phyloP scores from a whole-genome alignment of 1,140 invertebrate species.

The Hormaphis cornu region DNA sequence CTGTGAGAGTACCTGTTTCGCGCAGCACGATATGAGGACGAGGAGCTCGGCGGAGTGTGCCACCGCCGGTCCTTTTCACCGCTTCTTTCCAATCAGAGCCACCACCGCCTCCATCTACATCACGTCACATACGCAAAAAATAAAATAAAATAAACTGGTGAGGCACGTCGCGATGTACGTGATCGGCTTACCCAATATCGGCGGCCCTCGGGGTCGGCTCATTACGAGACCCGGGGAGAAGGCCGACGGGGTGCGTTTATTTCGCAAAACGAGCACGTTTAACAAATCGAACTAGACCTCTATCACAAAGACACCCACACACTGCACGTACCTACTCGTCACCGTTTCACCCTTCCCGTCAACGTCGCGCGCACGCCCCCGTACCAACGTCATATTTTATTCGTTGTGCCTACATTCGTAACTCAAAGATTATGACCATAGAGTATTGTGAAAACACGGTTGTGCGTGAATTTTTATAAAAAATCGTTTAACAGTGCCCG shows the following conservation, averaged over 20 bases:
- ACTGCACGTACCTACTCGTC: background rate
- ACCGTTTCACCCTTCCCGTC: background rate
- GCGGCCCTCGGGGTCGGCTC: background rate
- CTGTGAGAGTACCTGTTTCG: too few relatives aligned
- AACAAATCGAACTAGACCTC: conserved; percentile 27
- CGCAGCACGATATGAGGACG: too few relatives aligned
- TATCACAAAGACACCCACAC: too few relatives aligned
- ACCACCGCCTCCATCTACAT: background rate
- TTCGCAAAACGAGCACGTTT: conserved; percentile 31
- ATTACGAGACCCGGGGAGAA: background rate
- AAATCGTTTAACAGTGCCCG: too few relatives aligned
- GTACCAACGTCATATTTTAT: background rate
- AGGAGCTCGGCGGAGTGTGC: background rate
- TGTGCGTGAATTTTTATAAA: too few relatives aligned
- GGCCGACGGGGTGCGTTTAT: conserved; percentile 8
- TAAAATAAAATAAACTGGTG: too few relatives aligned
- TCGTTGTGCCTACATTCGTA: too few relatives aligned
- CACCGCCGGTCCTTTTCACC: background rate
- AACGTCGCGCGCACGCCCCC: background rate
- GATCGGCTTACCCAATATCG: background rate
- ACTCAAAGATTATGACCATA: too few relatives aligned
- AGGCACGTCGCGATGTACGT: background rate
- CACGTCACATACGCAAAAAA: background rate
- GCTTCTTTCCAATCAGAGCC: conserved; percentile 24
- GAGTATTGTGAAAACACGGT: too few relatives aligned